phyloP scores from a whole-genome alignment of 2,888 invertebrate species.

The Lochmaea capreae region DNA sequence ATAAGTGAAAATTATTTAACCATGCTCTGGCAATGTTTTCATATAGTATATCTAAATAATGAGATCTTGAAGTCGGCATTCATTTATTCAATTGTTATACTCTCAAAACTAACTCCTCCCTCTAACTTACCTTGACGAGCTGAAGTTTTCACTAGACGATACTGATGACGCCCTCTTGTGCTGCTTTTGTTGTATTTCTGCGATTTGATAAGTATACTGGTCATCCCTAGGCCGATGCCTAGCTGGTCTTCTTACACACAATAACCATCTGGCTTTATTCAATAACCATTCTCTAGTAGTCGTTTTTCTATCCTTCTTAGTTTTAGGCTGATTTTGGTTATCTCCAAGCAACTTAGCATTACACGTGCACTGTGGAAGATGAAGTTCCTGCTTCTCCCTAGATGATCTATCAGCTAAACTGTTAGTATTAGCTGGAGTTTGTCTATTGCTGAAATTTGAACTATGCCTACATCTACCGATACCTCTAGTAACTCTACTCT shows the following conservation, averaged over 20 bases:
- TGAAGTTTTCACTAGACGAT: conserved; percentile 90
- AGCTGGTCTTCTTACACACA: conserved; percentile 63
- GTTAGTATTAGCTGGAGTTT: conserved; percentile 89
- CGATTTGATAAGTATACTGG: conserved; percentile 80
- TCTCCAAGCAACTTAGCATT: conserved; percentile 70
- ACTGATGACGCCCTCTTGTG: conserved; percentile 85
- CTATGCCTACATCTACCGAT: conserved; percentile 88
- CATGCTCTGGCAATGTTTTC: too few relatives aligned
- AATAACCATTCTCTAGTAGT: conserved; percentile 64
- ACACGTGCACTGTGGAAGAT: conserved; percentile 71
- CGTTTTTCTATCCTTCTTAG: conserved; percentile 58
- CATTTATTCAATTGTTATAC: too few relatives aligned
- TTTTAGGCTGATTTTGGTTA: conserved; percentile 59
- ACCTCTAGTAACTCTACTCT: conserved; percentile 88
- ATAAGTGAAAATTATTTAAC: too few relatives aligned
- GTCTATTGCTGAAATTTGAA: conserved; percentile 88
- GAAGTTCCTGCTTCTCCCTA: conserved; percentile 75
- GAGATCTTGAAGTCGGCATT: too few relatives aligned
- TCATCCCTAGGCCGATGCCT: conserved; percentile 69
- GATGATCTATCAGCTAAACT: conserved; percentile 84
- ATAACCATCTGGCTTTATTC: conserved; percentile 67
- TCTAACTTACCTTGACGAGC: conserved; percentile 71
- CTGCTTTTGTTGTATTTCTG: conserved; percentile 80
- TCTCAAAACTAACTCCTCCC: too few relatives aligned
- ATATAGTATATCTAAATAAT: too few relatives aligned